Evolutionary conservation across 2,113 vertebrate genomes (phyloP), one percentile per base, ranked within the genome.

Genomic region (Myiopsitta monachus): DNA sequence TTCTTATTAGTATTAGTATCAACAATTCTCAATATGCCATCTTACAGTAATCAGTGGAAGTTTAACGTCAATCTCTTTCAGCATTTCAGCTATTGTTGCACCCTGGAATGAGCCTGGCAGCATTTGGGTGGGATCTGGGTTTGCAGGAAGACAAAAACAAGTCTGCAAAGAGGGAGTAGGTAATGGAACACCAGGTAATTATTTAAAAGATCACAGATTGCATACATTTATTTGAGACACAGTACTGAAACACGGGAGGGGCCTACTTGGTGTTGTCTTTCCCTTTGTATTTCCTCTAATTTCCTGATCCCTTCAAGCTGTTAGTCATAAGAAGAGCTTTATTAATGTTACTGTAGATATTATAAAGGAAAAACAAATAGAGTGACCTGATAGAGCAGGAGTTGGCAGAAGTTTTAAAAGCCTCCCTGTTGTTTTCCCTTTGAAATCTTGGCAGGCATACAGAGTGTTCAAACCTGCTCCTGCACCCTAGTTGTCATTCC

Each of bases 271-370:
- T 76, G 51, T 83, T 90, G 86, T 94, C 91, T 92, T 95, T 92
- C 57, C 55, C 24, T 94, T 90, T 94, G 59, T 69, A 43, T 84
- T 95, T 92, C 52, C 79, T 90, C 78, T 90, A 78, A 96, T 77
- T 83, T 87, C 73, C 43, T 75, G 39, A 87, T 87, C 62, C 69
- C 43, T 93, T 83, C 73, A 93, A 88, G 73, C 41, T 87, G 67
- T 91, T 88, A 94, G 79, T 92, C 74, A 73, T 91, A 95, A 93
- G 93, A 96, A 87, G 62, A 93, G 63, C 47, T 94, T 97, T 95
- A 96, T 95, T 97, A 95, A 97, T 97, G 87, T 68, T 88, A 81
- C 94, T 83, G 67, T 90, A 96, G 67, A 90, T 91, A 95, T 49
- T 54, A 83, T 69, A 81, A 87, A 94, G 64, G 76, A 83, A 91